Evolutionary conservation across 1,140 invertebrate genomes (phyloP), one percentile per base, ranked within the genome.

Genomic region (Tenebrio molitor): DNA sequence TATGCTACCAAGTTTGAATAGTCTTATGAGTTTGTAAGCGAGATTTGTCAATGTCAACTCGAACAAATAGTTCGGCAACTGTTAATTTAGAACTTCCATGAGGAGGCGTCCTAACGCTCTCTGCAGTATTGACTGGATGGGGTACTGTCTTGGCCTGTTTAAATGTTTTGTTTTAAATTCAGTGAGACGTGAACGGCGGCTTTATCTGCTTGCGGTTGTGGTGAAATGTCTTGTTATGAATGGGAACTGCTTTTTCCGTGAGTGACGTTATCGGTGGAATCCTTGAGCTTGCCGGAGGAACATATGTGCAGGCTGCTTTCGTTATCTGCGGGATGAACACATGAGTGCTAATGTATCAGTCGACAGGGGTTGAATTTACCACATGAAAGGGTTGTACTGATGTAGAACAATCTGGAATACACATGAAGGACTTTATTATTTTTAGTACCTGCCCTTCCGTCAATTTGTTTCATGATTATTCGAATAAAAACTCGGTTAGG

Each of bases 351-450:
- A 42, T 65, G 62, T 65, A 65, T 65, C 39, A 65, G 39, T 16
- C 25, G 58, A 64, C 29, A 64, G 34, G 64, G 64, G 64, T 42
- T 41, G 64, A 66, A 66, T 66, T 66, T 66, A 44, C 64, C 64
- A 44, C 64, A 66, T 66, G 64, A 34, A 44, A 41, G 39, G 42
- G 25, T 66, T 66, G 64, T 66, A 66, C 17, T 42, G 64, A 66
- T 66, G 64, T 66, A 66, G 64, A 66, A 66, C 64, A 66, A 66
- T 66, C 64, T 33, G 21, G 50, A 58, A 58, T 58, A 58, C 50
- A 58, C 50, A 58, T 58, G 50, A 58, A n/a, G 23, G 50, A n/a
- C 23, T 58, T 29, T 58, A 58, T 58, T 58, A 58, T 58, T 58
- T 58, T 58, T 58, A 53, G 50, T 58, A 58, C 50, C 50, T 14